Base-by-base conservation (phyloP, 2,797 vertebrate species). In the Champsocephalus gunnari region DNA sequence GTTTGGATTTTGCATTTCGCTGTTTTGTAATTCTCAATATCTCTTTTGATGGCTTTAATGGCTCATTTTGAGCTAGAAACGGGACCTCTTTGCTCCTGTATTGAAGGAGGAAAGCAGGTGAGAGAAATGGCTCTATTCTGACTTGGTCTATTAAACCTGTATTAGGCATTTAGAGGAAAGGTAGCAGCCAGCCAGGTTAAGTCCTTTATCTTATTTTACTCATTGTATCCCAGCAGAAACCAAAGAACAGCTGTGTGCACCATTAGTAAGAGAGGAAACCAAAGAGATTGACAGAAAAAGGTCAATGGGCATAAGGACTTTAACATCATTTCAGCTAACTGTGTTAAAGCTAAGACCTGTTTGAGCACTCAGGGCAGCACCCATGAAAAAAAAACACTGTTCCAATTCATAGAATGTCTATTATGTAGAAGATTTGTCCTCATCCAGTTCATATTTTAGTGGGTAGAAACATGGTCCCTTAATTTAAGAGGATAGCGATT, bases 111-210 rank as follows among this genome's bases (percentile, higher is more conserved):
- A 7, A 9, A 73, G 63, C 44, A 80, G 55, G 48, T 73, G 56
- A 81, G 38, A 74, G n/a, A 75, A 69, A 68, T 61, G 59, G 48
- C 32, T 5, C 28, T 59, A 8, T 19, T 9, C 44, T 53, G 60
- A 74, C 45, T 63, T 28, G 66, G 53, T 59, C 71, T 65, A 70
- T 70, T 81, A 73, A 84, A 67, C 28, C 43, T 10, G 34, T 49
- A 79, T 68, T 44, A 63, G 38, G 21, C 54, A 41, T 68, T 75
- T 34, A 64, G 63, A 73, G 24, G 21, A 75, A 83, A 68, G 28
- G 17, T 12, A 28, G n/a, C 14, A 51, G 57, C 48, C 58, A 50
- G 54, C 48, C 58, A 50, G 54, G 72, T 49, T 55, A 8, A 80
- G 51, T 48, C 64, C 3, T 57, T 8, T 45, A 71, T 68, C 66